Evolutionary conservation across 2,888 invertebrate genomes (phyloP), one percentile per base, ranked within the genome.

Genomic region (Lochmaea crataegi): DNA sequence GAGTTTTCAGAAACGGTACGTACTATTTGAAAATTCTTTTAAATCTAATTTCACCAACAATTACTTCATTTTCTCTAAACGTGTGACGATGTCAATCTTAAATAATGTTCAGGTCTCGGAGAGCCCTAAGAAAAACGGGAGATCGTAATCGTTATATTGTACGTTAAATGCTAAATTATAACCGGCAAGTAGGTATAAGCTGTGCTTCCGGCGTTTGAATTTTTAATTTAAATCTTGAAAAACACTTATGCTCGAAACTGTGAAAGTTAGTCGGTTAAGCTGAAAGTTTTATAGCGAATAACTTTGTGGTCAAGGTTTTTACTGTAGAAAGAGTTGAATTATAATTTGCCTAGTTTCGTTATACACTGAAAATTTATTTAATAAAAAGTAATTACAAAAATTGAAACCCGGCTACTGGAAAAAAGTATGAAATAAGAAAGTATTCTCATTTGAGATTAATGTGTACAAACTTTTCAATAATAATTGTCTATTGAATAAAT

Each of bases 1-100:
- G 75, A 12, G 76, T 79, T n/a, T 78, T 77, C 56, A 73, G 73
- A 66, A 75, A 78, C 60, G 78, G 77, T 74, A 61, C 16, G 70
- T 72, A 73, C 18, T 2, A 7, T 18, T 18, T 10, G 7, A 16
- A 6, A 18, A 53, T 53, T 10, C n/a, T 18, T 18, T 45, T 45
- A 45, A 45, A 45, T 12, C 12, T 45, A 14, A 11, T 45, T 45
- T 12, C 45, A 12, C 14, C 14, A 12, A 12, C 45, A 45, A 12
- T 12, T 14, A 45, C 11, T 45, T 12, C 42, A 11, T 42, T 42
- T 42, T 42, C 1, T 42, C 2, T 12, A 42, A 42, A 0, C 26
- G 7, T 32, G 32, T 32, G 32, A 32, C 6, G 32, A 45, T 42
- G 42, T 42, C 42, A 42, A 42, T 32, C 32, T 32, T 42, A 42